Evolutionary conservation across 2,888 invertebrate genomes (phyloP).

Genomic region (Prosapia bicincta): DNA sequence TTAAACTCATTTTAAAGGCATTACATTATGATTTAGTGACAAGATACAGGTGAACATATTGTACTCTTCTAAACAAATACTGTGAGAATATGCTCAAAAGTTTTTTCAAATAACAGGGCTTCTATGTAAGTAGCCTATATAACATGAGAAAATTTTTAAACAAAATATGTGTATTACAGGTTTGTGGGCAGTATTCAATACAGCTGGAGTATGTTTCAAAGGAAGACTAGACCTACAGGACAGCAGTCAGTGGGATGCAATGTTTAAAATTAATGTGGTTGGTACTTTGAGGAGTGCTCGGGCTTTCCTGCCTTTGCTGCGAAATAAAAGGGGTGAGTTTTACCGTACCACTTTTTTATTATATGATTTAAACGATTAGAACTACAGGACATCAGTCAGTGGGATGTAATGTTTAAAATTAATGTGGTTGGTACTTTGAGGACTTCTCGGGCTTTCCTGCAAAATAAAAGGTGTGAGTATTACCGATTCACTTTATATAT

Average conservation of each 20-base stretch:
- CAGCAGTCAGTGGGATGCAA: slow-evolving; percentile 65
- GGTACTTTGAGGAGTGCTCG: slow-evolving; percentile 70
- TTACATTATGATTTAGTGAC: too few relatives aligned
- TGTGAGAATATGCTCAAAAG: too few relatives aligned
- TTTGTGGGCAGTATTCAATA: slow-evolving; percentile 79
- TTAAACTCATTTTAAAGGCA: too few relatives aligned
- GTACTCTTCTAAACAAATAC: too few relatives aligned
- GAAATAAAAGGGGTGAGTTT: slow-evolving; percentile 48
- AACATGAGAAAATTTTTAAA: too few relatives aligned
- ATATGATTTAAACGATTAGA: too few relatives aligned
- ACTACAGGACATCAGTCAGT: slow-evolving; percentile 63
- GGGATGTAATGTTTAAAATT: slow-evolving; percentile 66
- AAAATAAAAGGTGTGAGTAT: slow-evolving; percentile 48
- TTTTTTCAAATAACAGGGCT: too few relatives aligned
- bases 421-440: slow-evolving; percentile 72
- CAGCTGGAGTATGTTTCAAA: slow-evolving; percentile 71
- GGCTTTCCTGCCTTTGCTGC: slow-evolving; percentile 57
- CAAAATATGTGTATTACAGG: slow-evolving; percentile 50
- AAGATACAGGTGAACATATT: too few relatives aligned
- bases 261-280: slow-evolving; percentile 66
- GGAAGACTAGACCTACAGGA: slow-evolving; percentile 67
- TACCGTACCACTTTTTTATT: too few relatives aligned
- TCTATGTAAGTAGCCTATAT: too few relatives aligned
- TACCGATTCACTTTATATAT: too few relatives aligned
- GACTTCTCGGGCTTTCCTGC: slow-evolving; percentile 70